phyloP scores from a whole-genome alignment of 1,140 invertebrate species.

The Pseudachorutes palmiensis region DNA sequence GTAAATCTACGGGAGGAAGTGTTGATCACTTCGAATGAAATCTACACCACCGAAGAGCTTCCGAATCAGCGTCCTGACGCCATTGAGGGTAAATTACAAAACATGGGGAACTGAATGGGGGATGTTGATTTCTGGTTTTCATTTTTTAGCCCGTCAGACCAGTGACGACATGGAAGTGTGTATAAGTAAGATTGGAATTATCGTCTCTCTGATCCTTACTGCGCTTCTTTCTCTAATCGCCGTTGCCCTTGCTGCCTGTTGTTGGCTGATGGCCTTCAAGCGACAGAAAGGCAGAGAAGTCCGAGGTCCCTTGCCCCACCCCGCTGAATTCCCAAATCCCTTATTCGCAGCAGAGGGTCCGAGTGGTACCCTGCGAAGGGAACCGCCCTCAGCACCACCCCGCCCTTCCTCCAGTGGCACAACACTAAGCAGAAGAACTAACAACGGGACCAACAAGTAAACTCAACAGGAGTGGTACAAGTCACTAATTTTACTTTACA shows the following conservation, averaged over 20 bases:
- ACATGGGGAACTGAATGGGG: neutral
- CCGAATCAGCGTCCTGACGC: conserved; percentile 53
- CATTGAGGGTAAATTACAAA: conserved; percentile 13
- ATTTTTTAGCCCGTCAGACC: neutral
- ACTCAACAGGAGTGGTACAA: neutral
- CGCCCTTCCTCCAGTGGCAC: neutral
- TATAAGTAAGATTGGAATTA: conserved; percentile 83
- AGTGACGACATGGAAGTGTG: conserved; percentile 73
- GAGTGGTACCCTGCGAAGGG: neutral
- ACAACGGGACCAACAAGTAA: neutral
- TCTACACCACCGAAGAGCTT: conserved; percentile 70
- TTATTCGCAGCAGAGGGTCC: conserved; percentile 44
- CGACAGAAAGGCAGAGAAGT: conserved; percentile 41
- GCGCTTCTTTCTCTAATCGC: conserved; percentile 82
- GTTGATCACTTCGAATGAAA: conserved; percentile 82
- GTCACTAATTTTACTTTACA: conserved; percentile 6
- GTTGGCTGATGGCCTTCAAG: conserved; percentile 84
- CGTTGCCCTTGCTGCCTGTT: conserved; percentile 85
- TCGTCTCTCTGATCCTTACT: conserved; percentile 83
- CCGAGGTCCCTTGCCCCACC: conserved; percentile 81
- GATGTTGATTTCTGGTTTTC: neutral
- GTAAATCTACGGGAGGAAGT: conserved; percentile 86
- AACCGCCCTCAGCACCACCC: neutral
- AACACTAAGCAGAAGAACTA: conserved; percentile 1
- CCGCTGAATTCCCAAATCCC: conserved; percentile 88